Evolutionary conservation across 1,140 invertebrate genomes (phyloP), one percentile per base, ranked within the genome.

Genomic region (Platyura marginata): DNA sequence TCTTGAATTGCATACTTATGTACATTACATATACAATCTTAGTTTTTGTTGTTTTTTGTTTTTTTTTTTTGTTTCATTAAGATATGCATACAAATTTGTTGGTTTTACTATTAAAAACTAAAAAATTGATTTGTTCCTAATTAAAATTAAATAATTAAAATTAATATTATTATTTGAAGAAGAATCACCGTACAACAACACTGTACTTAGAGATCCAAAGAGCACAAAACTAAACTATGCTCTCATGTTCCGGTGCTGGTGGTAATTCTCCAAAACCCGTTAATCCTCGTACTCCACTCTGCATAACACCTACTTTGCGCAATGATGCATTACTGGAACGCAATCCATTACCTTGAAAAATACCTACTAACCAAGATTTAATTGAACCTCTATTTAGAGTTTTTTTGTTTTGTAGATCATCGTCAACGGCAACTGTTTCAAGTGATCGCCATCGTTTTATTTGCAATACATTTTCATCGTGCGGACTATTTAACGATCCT

Each of bases 381-480:
- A 81, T 62, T 5, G 70, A 71, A 50, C 65, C 68, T 42, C 71
- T 68, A 16, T 59, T 56, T 9, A 62, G 62, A 9, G 56, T 47
- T 41, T 56, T 55, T 55, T 65, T 59, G 43, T 56, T 15, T 49
- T 56, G 44, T 50, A 64, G 50, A 55, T 60, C 50, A 52, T 71
- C 51, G 54, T 64, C 51, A 66, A 66, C 55, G 9, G 62, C 68
- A 18, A 78, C 64, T 47, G 74, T 71, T 65, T 85, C 81, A 19
- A 84, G 61, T n/a, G 81, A 85, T 48, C 71, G 73, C 75, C 80
- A 85, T 50, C 77, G 69, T 59, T 81, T 81, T 19, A 71, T 58
- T 20, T 63, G 64, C 57, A 61, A 52, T 55, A 60, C 35, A 59
- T 59, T 52, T 57, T 69, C 52, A 49, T 61, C 53, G 58, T 67